These are phyloP conservation scores for Drosophila lini DNA, from an alignment of 1,140 invertebrate genomes.

Conservation along the genomic window DNA sequence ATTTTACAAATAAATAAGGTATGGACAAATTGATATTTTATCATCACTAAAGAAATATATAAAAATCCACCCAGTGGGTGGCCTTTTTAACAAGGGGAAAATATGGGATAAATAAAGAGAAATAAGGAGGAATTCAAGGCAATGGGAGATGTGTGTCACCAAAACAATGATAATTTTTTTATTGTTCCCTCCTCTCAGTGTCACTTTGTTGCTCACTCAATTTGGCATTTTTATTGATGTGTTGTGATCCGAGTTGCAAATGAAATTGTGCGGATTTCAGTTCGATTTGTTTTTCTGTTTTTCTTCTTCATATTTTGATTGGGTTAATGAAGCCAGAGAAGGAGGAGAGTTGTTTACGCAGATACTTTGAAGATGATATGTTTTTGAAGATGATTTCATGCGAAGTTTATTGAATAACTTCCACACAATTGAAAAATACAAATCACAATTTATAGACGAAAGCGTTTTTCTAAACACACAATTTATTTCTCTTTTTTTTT, in stretches of 20 bases:
- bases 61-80: slow-evolving; percentile 48
- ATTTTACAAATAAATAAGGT: neutral
- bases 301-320: slow-evolving; percentile 20
- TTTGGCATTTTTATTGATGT: slow-evolving; percentile 77
- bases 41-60: slow-evolving; percentile 4
- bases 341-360: slow-evolving; percentile 16
- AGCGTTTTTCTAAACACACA: neutral
- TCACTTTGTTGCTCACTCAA: slow-evolving; percentile 42
- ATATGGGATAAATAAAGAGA: slow-evolving; percentile 1
- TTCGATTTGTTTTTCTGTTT: slow-evolving; percentile 28
- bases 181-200: slow-evolving; percentile 1
- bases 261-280: slow-evolving; percentile 36
- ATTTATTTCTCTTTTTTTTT: neutral
- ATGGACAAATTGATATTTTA: neutral
- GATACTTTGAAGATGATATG: slow-evolving; percentile 21
- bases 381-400: slow-evolving; percentile 6
- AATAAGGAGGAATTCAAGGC: neutral
- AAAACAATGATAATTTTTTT: slow-evolving; percentile 56
- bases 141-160: slow-evolving; percentile 25
- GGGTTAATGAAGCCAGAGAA: slow-evolving; percentile 28
- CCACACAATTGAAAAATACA: slow-evolving; percentile 1
- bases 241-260: slow-evolving; percentile 57
- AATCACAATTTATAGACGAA: neutral
- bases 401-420: slow-evolving; percentile 18
- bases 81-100: slow-evolving; percentile 11